Evolutionary conservation across 2,888 invertebrate species (phyloP), one percentile per base, ranked within the genome.

Genomic region (Drosophila meridionalis): DNA sequence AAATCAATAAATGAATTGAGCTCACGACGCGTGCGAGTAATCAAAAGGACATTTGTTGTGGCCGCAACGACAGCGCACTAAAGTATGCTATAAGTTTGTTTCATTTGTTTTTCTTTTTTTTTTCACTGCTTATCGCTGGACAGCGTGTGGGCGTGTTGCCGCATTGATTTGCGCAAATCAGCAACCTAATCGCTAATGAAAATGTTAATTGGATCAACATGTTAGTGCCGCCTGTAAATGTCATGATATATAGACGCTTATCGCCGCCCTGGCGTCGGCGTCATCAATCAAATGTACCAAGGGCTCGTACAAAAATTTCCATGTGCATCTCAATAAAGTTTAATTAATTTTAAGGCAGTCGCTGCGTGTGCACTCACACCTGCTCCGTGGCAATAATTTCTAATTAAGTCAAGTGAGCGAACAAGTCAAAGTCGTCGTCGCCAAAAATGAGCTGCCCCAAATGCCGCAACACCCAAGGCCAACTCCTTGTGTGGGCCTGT

Each of bases 31-130:
- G 80, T 85, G 83, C 70, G 70, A 79, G 88, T 79, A 87, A 87
- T 87, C 85, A 89, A 87, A 87, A 83, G 81, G 77, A 75, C 85
- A 87, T 89, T 89, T 85, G 62, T 69, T 72, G 58, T 63, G 70
- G 57, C 30, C 73, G 53, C 73, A 55, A 73, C 67, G 69, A 78
- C 69, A 63, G 63, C 67, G 80, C 65, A 62, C 30, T 65, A 65
- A 80, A 80, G 62, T 61, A 70, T 70, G 70, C 69, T 73, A 81
- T 78, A 67, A 60, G 65, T 66, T 69, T 2, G 14, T 5, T 34
- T 34, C 34, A n/a, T 14, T 26, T 9, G 40, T 14, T 26, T 9
- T 2, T 4, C 28, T 28, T 47, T 28, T 45, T 28, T 45, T 59
- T 50, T 73, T 30, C 45, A 56, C 43, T 52, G 56, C 52, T 61